phyloP scores from a whole-genome alignment of 2,888 invertebrate species.

The Schrankia costaestrigalis region DNA sequence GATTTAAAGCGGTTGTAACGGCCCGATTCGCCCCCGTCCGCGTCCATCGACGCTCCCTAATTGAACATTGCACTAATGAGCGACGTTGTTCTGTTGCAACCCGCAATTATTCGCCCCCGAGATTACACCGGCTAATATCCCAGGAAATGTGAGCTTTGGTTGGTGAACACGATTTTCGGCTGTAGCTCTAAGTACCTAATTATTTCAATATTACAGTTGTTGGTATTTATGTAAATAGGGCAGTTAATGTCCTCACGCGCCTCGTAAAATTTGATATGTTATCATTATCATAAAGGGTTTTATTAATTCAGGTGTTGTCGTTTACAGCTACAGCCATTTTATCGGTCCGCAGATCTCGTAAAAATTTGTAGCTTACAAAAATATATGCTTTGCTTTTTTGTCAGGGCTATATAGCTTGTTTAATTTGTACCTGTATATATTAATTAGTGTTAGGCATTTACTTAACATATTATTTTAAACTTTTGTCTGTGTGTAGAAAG shows the following conservation, averaged over 20 bases:
- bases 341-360: background rate
- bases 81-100: constrained; percentile 72
- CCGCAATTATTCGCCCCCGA: constrained; percentile 69
- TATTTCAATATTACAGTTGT: constrained; percentile 34
- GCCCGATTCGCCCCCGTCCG: constrained; percentile 42
- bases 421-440: too few relatives aligned
- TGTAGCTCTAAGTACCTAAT: constrained; percentile 42
- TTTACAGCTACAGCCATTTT: constrained; percentile 1
- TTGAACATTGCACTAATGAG: constrained; percentile 79
- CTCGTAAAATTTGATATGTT: constrained; percentile 20
- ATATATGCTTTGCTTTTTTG: background rate
- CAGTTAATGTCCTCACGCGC: constrained; percentile 16
- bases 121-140: constrained; percentile 63
- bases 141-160: constrained; percentile 57
- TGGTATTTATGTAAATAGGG: constrained; percentile 24
- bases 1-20: constrained; percentile 44
- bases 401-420: too few relatives aligned
- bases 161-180: constrained; percentile 45
- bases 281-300: constrained; percentile 14
- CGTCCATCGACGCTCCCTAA: constrained; percentile 64
- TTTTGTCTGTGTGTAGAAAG: too few relatives aligned
- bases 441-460: too few relatives aligned
- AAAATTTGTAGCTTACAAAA: background rate
- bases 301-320: constrained; percentile 8
- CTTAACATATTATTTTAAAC: too few relatives aligned